phyloP scores from a whole-genome alignment of 2,888 invertebrate species.

The Ganaspis brasiliensis region DNA sequence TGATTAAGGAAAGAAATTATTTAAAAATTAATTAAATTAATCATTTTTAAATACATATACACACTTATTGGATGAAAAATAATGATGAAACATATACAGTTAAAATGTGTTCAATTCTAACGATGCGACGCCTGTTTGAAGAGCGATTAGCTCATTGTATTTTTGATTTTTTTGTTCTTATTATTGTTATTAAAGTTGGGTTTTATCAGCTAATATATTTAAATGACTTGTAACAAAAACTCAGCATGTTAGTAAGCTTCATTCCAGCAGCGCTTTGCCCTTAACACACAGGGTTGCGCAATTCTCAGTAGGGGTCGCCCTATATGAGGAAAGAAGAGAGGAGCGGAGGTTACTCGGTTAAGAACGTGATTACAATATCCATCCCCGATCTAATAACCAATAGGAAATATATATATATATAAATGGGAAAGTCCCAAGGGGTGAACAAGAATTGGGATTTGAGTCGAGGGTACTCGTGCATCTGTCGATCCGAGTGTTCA shows the following conservation, averaged over 20 bases:
- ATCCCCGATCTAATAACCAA: conserved; percentile 71
- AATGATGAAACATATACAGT: neutral
- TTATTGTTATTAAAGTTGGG: conserved; percentile 49
- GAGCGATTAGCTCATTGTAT: conserved; percentile 51
- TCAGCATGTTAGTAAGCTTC: conserved; percentile 55
- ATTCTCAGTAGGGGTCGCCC: conserved; percentile 57
- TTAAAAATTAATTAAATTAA: too few species aligned
- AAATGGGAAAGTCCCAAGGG: conserved; percentile 58
- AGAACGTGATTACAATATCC: conserved; percentile 75
- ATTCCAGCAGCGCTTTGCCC: conserved; percentile 48
- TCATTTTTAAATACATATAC: too few species aligned
- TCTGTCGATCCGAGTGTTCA: conserved; percentile 65
- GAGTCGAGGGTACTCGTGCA: conserved; percentile 66
- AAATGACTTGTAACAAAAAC: conserved; percentile 55
- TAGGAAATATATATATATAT: conserved; percentile 64
- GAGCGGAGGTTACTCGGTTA: conserved; percentile 65
- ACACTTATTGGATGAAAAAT: too few species aligned
- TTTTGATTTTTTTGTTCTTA: conserved; percentile 37
- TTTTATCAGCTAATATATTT: conserved; percentile 56
- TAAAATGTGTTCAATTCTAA: neutral
- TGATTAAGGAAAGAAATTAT: too few species aligned
- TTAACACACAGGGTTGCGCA: conserved; percentile 51
- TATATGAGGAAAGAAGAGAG: conserved; percentile 49
- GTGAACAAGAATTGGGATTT: conserved; percentile 64
- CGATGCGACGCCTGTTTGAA: conserved; percentile 11